Evolutionary conservation across 2,888 invertebrate species (phyloP).

Genomic region (Diarsia mendica): DNA sequence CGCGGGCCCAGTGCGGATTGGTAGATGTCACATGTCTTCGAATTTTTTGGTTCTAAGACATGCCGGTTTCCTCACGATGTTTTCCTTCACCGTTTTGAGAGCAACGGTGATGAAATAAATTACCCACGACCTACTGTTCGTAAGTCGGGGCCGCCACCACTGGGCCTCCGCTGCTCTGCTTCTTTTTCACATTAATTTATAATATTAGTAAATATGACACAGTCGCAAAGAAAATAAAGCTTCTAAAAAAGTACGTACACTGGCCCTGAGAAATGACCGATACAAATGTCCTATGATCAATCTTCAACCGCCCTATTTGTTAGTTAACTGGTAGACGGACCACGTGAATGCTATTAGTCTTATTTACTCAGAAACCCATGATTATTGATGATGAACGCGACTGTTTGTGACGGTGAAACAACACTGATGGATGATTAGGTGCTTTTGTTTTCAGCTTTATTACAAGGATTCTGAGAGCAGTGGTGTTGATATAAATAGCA

Average conservation of each 20-base stretch:
- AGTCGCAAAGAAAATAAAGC: background rate
- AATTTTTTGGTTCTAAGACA: too few relatives aligned
- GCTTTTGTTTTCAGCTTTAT: background rate
- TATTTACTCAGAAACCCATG: constrained; percentile 46
- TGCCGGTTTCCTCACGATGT: too few relatives aligned
- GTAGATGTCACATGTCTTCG: too few relatives aligned
- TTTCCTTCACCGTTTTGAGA: too few relatives aligned
- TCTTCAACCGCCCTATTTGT: constrained; percentile 46
- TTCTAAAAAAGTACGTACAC: constrained; percentile 1
- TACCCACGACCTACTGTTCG: too few relatives aligned
- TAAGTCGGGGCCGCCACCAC: too few relatives aligned
- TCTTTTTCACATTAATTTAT: too few relatives aligned
- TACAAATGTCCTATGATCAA: constrained; percentile 48
- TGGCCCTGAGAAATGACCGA: constrained; percentile 24
- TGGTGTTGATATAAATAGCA: too few relatives aligned
- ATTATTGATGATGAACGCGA: constrained; percentile 35
- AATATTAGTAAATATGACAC: too few relatives aligned
- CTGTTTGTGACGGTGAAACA: constrained; percentile 26
- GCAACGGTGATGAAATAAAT: too few relatives aligned
- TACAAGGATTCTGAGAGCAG: background rate
- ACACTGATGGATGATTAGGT: constrained; percentile 10
- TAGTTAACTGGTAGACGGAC: constrained; percentile 33
- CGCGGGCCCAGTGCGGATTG: too few relatives aligned
- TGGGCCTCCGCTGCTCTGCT: too few relatives aligned
- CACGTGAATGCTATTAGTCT: constrained; percentile 60